phyloP scores from a whole-genome alignment of 2,797 vertebrate species.

The Periparus ater region DNA sequence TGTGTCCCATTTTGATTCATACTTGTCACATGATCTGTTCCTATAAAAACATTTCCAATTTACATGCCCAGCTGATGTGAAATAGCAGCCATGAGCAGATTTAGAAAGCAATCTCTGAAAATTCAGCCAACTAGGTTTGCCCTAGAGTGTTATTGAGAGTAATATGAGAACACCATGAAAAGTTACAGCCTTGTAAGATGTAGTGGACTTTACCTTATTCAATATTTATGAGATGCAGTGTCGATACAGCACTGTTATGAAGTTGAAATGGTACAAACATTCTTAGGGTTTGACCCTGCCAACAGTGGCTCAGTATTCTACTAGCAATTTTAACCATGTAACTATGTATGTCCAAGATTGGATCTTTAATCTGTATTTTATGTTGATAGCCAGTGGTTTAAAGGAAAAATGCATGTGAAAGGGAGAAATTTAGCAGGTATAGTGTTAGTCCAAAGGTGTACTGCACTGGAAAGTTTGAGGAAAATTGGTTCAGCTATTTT shows the following conservation, averaged over 20 bases:
- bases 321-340: background rate
- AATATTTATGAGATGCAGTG: slow-evolving; percentile 43
- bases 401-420: background rate
- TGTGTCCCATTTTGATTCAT: slow-evolving; percentile 10
- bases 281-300: background rate
- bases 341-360: background rate
- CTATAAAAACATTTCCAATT: slow-evolving; percentile 46
- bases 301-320: background rate
- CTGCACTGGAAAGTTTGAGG: slow-evolving; percentile 39
- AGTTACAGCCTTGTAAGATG: slow-evolving; percentile 50
- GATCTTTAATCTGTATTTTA: slow-evolving; percentile 28
- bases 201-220: slow-evolving; percentile 33
- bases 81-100: background rate
- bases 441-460: slow-evolving; percentile 48
- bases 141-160: slow-evolving; percentile 8
- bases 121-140: slow-evolving; percentile 16
- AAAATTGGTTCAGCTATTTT: slow-evolving; percentile 69
- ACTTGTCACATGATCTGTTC: slow-evolving; percentile 17
- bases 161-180: slow-evolving; percentile 38
- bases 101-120: slow-evolving; percentile 31
- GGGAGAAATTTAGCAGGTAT: background rate
- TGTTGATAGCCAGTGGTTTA: background rate
- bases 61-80: slow-evolving; percentile 9
- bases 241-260: background rate
- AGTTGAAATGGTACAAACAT: background rate